Base-by-base conservation (phyloP, 2,113 vertebrate genomes). In the Hemicordylus capensis region DNA sequence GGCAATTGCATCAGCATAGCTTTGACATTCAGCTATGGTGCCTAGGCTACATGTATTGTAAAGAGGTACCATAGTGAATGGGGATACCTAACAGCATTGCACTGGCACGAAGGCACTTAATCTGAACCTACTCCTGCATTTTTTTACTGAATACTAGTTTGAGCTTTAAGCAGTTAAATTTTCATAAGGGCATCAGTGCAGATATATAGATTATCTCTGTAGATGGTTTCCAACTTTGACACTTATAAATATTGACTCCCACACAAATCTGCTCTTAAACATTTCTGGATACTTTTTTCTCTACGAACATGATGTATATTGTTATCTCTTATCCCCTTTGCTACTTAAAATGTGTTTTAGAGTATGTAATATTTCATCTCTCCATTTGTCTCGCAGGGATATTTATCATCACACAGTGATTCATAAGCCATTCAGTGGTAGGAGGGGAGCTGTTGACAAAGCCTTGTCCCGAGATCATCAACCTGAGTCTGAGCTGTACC, bases 361-460 rank as follows among this genome's bases (percentile, higher is more conserved):
- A 59, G 0, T 0, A 90, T 84, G 85, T 91, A 91, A 90, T 90
- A 92, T 92, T 92, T 90, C 93, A 90, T 92, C 84, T 73, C 24
- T 46, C 70, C 66, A n/a, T 83, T 76, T 64, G 83, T 88, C 42
- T 75, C 90, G 79, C 86, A 1, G 8, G 88, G 87, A 67, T 80
- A 67, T 91, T 88, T 91, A 88, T 94, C 88, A 92, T 92, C 81
- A 90, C 84, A 89, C 87, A 88, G 87, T 92, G 90, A 88, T 78
- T 92, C 87, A 85, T 87, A 85, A 89, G 85, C 87, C 1, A 70
- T 88, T 90, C 73, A 1, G 82, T 85, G 90, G 28, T 91, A 89
- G 90, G 85, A 56, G 88, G 88, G 90, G 85, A 56, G 88, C 1
- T 0, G 82, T 88, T 94, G 94, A 91, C 90, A 92, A 44, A 88